phyloP scores from a whole-genome alignment of 2,888 invertebrate genomes.

The Agriopis leucophaearia region DNA sequence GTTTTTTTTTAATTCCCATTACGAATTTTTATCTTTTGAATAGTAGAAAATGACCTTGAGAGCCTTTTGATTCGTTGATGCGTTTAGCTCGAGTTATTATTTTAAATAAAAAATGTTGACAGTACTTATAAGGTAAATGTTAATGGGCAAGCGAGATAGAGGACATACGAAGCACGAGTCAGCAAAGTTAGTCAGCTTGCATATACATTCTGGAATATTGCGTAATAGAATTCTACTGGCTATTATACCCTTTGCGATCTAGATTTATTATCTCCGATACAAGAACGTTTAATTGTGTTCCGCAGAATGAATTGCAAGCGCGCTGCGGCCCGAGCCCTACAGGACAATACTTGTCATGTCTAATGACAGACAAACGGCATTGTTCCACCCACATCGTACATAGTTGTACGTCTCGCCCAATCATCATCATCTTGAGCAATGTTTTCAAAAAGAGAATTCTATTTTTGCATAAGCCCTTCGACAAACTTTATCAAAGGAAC shows the following conservation, averaged over 20 bases:
- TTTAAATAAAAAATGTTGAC: not conserved
- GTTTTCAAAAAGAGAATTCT: constrained; percentile 12
- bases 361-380: constrained; percentile 57
- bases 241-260: constrained; percentile 22
- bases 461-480: constrained; percentile 19
- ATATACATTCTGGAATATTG: constrained; percentile 7
- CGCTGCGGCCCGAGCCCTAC: constrained; percentile 36
- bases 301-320: constrained; percentile 39
- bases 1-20: too few relatives aligned
- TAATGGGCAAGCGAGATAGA: too few relatives aligned
- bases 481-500: not conserved
- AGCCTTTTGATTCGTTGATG: not conserved
- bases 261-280: constrained; percentile 25
- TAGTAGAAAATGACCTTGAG: not conserved
- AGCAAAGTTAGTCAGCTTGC: constrained; percentile 11
- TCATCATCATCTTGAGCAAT: constrained; percentile 29
- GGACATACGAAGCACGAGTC: too few relatives aligned
- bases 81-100: too few relatives aligned
- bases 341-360: constrained; percentile 59
- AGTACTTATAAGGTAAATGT: constrained; percentile 5
- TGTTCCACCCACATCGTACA: constrained; percentile 60
- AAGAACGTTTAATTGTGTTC: constrained; percentile 26
- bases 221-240: constrained; percentile 14
- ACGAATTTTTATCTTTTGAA: too few relatives aligned
- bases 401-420: constrained; percentile 39